Conservation (phyloP, 2,888 invertebrate genomes). For the Trissolcus japonicus region DNA sequence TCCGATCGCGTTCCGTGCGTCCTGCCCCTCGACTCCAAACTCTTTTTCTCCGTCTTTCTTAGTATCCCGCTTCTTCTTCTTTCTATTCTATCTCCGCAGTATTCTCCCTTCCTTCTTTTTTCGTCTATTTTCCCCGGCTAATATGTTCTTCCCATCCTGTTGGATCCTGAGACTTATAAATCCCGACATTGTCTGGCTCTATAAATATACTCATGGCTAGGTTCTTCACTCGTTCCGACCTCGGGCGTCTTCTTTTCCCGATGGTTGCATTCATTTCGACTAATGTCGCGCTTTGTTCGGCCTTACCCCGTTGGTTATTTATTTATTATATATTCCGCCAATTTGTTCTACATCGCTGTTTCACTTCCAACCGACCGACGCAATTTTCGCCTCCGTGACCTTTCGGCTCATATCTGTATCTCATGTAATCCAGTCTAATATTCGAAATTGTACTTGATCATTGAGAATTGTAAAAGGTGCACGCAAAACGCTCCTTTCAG, state of each 20-base stretch:
- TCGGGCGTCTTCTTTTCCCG: slow-evolving; percentile 43
- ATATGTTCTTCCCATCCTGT: slow-evolving; percentile 58
- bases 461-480: slow-evolving; percentile 24
- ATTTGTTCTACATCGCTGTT: background rate
- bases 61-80: slow-evolving; percentile 20
- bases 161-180: slow-evolving; percentile 58
- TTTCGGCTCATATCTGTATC: slow-evolving; percentile 22
- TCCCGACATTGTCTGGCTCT: slow-evolving; percentile 58
- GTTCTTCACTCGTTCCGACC: slow-evolving; percentile 23
- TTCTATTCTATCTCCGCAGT: slow-evolving; percentile 32
- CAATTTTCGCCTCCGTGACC: slow-evolving; percentile 21
- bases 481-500: slow-evolving; percentile 12
- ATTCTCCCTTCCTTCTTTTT: slow-evolving; percentile 20
- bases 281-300: slow-evolving; percentile 58
- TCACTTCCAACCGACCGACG: slow-evolving; percentile 3
- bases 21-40: slow-evolving; percentile 14
- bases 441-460: slow-evolving; percentile 41
- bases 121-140: slow-evolving; percentile 56
- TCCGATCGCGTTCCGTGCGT: slow-evolving; percentile 39
- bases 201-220: slow-evolving; percentile 53
- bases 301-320: slow-evolving; percentile 28
- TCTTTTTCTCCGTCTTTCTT: slow-evolving; percentile 32
- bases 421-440: slow-evolving; percentile 23
- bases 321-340: slow-evolving; percentile 43
- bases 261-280: slow-evolving; percentile 56